A percentile compares a stretch with the other conserved stretches of the same genome.
Conservation (phyloP, 1,140 invertebrate genomes). For the Camponotus floridanus region DNA sequence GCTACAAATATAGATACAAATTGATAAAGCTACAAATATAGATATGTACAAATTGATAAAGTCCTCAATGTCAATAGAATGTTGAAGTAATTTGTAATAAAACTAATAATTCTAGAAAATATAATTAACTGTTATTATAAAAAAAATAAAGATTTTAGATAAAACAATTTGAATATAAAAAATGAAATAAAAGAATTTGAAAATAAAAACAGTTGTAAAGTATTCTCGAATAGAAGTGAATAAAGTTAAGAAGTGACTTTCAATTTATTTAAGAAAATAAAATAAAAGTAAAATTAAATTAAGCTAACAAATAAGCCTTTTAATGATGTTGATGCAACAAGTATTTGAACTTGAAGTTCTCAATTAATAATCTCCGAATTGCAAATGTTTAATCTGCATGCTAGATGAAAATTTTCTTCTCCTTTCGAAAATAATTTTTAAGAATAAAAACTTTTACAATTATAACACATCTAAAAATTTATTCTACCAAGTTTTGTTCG, state of each 20-base stretch:
- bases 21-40: background rate
- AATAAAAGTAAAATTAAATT: background rate
- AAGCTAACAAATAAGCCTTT: background rate
- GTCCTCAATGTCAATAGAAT: background rate
- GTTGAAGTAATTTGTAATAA: background rate
- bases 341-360: background rate
- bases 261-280: background rate
- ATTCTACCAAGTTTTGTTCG: background rate
- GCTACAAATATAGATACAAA: background rate
- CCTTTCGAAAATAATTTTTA: no score
- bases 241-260: background rate
- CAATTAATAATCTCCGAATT: background rate
- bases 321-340: conserved; percentile 3
- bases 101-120: background rate
- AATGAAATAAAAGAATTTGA: background rate
- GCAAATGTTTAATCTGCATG: background rate
- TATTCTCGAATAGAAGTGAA: background rate
- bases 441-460: no score
- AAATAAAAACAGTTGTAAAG: background rate
- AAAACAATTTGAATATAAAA: background rate
- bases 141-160: background rate
- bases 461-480: no score
- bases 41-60: background rate
- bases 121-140: background rate
- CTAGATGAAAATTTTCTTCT: background rate